Base-by-base conservation (phyloP, 2,113 vertebrate genomes). In the Dasyornis broadbenti region DNA sequence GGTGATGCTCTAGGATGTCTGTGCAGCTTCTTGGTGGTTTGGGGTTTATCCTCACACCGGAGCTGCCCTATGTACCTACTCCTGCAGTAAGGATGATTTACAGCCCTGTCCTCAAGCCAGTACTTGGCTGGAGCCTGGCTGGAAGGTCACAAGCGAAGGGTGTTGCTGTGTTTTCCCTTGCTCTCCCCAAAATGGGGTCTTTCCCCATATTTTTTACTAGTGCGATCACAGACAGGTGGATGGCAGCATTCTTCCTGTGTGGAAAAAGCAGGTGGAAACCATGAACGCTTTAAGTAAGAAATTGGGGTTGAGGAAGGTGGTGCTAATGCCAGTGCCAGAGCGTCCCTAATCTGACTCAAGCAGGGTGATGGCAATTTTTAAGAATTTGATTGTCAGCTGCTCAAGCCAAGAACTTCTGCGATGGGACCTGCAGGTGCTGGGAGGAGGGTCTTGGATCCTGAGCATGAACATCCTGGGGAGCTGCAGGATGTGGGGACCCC, bases 291-390 rank as follows among this genome's bases (percentile, higher is more conserved):
- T 30, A 33, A 44, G 40, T 50, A 70, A 50, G 40, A 77, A 70
- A 69, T 0, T 26, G 2, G 15, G 11, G 5, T 37, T 1, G 2
- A 17, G 42, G 37, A 50, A 78, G 31, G 13, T 35, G 8, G 45
- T 63, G 39, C 73, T 14, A 5, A 18, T 31, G 65, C 15, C 4
- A 28, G 57, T 22, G 30, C 26, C 61, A 6, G 37, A 11, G 22
- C 24, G 27, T 10, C 27, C 20, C 21, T 30, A 2, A 24, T 50
- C 33, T 10, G 4, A 23, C 47, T 65, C 35, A 6, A 6, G 49
- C 28, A 2, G 63, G 53, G 6, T 3, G 42, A 6, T 19, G 47
- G 17, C 10, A 26, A 28, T 52, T 66, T 45, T 70, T n/a, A 37
- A 4, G 18, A 31, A 40, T 33, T 80, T 71, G 26, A 7, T 22